Evolutionary conservation across 2,113 vertebrate species (phyloP), one percentile per base, ranked within the genome.

Genomic region (Apistogramma diplotaenia): DNA sequence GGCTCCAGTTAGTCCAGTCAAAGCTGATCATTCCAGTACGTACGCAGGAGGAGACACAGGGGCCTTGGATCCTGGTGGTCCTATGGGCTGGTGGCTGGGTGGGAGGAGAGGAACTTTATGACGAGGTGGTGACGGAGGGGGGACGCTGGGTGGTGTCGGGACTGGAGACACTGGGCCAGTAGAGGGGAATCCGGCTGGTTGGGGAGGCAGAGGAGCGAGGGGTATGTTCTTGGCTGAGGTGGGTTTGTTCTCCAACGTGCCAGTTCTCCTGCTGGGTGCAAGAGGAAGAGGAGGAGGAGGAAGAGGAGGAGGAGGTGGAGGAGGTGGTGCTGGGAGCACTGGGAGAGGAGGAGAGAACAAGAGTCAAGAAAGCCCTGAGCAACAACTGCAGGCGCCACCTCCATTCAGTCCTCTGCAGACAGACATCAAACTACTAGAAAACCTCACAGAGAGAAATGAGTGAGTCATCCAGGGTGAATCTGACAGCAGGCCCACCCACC

Each of bases 301-400:
- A 37, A 85, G 87, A 3, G 91, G 76, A 15, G 76, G 76, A 11
- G 35, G 9, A 1, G 9, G 8, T 10, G 35, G 35, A n/a, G 33
- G 19, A 8, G 33, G 33, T 35, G 82, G 82, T 4, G 51, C 76
- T 25, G 94, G 93, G 31, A 94, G 90, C 46, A 94, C 94, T 94
- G 84, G 29, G 55, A 35, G 79, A 53, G 27, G 57, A 59, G 7
- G 23, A 40, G 8, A 49, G 19, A n/a, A 40, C 27, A 13, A 11
- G 60, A 12, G n/a, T 71, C 35, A 43, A 40, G 19, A 54, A 27
- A 65, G 6, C 40, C 43, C 19, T 23, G 40, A 33, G 57, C 21
- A 21, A 3, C 6, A 19, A 16, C 11, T 75, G n/a, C 33, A 62
- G 60, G 60, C 12, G 37, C 37, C 7, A 40, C 59, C 33, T 21